Evolutionary conservation across 1,140 invertebrate species (phyloP), one percentile per base, ranked within the genome.

Genomic region (Stratiolaelaps scimitus): DNA sequence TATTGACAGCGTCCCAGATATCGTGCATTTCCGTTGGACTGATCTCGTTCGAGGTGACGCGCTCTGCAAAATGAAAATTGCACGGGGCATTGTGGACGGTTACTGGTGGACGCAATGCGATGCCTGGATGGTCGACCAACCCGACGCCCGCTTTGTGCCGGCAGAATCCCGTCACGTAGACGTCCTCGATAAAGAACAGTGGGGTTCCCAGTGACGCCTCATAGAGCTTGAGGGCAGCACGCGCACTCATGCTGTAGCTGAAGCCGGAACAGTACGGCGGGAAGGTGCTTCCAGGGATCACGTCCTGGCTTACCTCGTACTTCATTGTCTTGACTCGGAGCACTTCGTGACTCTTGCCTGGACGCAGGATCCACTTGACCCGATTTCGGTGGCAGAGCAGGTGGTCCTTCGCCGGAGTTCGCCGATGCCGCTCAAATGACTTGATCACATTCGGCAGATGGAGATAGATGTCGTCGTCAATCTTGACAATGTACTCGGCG

Each of bases 401-500:
- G 2, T 68, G 43, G 30, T 66, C 23, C 19, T 71, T 71, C 0
- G 26, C 6, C 17, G 20, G 17, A n/a, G 68, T 17, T 28, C 30
- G 20, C 48, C 20, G 1, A 68, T 64, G n/a, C 43, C 65, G 15
- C 17, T 65, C 56, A 7, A 67, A 65, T 26, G 34, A 30, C 19
- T 69, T 65, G 6, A 72, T 17, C 7, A 72, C 29, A 64, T 72
- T 72, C 0, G 72, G 70, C 17, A 77, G 70, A 69, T 79, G 75
- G 0, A 79, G 67, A 60, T 77, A 74, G 15, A 76, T 76, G 67
- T 79, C 78, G 65, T 79, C 78, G 67, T 79, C 78, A 0, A 74
- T 72, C 69, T 79, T 79, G 64, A 79, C 70, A 34, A 78, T 70
- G 68, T 71, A 76, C n/a, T 72, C 68, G 1, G 72, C 56, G 26